Base-by-base conservation (phyloP, 2,797 vertebrate genomes). In the Lagothrix lagotricha region DNA sequence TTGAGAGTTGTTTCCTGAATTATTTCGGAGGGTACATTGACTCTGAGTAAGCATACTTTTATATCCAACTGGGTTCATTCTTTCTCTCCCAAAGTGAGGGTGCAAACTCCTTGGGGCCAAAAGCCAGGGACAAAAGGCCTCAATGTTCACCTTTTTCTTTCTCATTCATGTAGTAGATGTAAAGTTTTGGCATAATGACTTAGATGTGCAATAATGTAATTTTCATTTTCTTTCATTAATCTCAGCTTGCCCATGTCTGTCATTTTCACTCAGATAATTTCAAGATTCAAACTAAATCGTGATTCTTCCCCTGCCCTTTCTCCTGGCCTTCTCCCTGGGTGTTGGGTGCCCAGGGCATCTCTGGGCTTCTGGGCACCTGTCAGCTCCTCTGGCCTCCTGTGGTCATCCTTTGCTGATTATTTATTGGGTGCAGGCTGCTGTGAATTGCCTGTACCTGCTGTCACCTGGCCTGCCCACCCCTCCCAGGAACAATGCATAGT, bases 191-290 rank as follows among this genome's bases (percentile, higher is more conserved):
- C 11, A 2, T 77, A 20, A 33, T 70, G 39, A 86, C 39, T 10
- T 26, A 79, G 13, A 64, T 36, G 26, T 67, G 24, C 44, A 80
- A 44, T 70, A 36, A 50, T 28, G 20, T 2, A 41, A 64, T 61
- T 72, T 84, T 41, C 6, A 7, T 76, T 52, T 85, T 57, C 57
- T 83, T 57, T 73, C 10, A 1, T 57, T 88, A 22, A 12, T n/a
- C 24, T 91, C 61, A n/a, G 28, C 46, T 86, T 82, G 48, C 28
- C 84, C 30, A 15, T 58, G 7, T 30, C 70, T 44, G 8, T 46
- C 28, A 4, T 81, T 90, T 95, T 80, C 58, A 76, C 90, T 93
- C 30, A 41, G 54, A 41, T 88, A 8, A 92, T 81, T 79, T 93
- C 1, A 48, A 48, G 36, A 46, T 70, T 46, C 77, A 26, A 46